A percentile compares a stretch with the other conserved stretches of the same genome.
phyloP scores from a whole-genome alignment of 2,888 invertebrate species.

The Deilephila elpenor region DNA sequence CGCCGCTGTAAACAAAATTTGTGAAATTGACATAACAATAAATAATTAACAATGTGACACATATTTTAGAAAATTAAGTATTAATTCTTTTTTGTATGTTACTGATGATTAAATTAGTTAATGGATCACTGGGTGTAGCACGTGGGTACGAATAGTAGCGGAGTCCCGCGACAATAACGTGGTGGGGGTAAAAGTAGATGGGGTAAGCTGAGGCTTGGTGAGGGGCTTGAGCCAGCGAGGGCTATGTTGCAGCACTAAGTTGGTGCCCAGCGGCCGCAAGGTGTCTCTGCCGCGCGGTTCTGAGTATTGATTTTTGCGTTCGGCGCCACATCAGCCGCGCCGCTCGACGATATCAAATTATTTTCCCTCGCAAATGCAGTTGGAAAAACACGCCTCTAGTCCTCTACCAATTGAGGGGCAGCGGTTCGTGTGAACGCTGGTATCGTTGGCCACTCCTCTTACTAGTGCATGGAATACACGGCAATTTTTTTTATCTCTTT shows the following conservation, averaged over 20 bases:
- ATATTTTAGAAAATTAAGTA: no score
- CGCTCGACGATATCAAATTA: conserved; percentile 23
- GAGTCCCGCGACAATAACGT: neutral
- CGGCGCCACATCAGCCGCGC: conserved; percentile 29
- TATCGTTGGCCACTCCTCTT: neutral
- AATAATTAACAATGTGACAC: no score
- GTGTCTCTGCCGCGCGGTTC: conserved; percentile 34
- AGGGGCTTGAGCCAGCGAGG: neutral
- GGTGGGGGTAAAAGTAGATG: neutral
- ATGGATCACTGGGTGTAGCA: no score
- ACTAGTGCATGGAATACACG: neutral
- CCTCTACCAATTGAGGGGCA: neutral
- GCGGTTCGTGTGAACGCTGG: neutral
- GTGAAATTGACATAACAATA: no score
- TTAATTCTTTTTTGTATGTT: no score
- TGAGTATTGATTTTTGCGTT: conserved; percentile 46
- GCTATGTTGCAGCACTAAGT: neutral
- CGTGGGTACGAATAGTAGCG: no score
- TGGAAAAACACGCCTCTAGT: neutral
- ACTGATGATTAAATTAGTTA: no score
- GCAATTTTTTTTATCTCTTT: neutral
- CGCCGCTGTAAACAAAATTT: no score
- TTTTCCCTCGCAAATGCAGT: neutral
- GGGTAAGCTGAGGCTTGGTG: neutral
- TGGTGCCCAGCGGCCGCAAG: neutral